Evolutionary conservation across 2,888 invertebrate species (phyloP).

Genomic region (Lepetodrilus schrolli): DNA sequence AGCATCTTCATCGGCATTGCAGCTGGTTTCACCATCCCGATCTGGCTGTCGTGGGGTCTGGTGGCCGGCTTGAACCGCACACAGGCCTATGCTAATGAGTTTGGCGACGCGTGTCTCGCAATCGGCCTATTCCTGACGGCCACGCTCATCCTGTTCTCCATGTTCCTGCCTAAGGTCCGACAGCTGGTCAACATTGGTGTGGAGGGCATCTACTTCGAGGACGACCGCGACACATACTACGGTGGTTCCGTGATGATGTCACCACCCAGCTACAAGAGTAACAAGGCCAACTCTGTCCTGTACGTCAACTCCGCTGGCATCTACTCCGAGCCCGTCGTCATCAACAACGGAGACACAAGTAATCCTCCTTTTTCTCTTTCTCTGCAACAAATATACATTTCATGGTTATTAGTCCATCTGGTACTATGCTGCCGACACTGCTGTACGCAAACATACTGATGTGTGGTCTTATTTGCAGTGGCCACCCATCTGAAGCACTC

Average conservation of each 20-base stretch:
- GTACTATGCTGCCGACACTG: too few species aligned
- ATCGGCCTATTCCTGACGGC: slow-evolving; percentile 89
- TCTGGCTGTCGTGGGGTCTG: slow-evolving; percentile 78
- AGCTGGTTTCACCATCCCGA: slow-evolving; percentile 88
- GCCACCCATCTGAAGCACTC: slow-evolving; percentile 62
- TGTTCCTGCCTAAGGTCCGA: slow-evolving; percentile 93
- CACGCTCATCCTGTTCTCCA: slow-evolving; percentile 89
- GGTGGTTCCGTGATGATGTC: slow-evolving; percentile 65
- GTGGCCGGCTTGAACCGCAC: slow-evolving; percentile 79
- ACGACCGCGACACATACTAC: slow-evolving; percentile 66
- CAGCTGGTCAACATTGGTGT: slow-evolving; percentile 94
- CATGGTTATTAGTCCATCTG: too few species aligned
- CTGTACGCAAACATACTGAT: too few species aligned
- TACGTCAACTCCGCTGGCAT: slow-evolving; percentile 63
- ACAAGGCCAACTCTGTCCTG: slow-evolving; percentile 62
- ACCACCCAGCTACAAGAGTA: slow-evolving; percentile 70
- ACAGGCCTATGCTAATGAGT: slow-evolving; percentile 60
- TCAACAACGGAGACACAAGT: slow-evolving; percentile 65
- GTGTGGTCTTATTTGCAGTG: slow-evolving; percentile 44
- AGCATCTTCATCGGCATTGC: slow-evolving; percentile 93
- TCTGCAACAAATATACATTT: too few species aligned
- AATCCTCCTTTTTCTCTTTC: slow-evolving; percentile 41
- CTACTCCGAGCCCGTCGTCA: slow-evolving; percentile 60
- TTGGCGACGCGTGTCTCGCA: slow-evolving; percentile 83
- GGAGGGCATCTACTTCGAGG: slow-evolving; percentile 80